Base-by-base conservation (phyloP, 2,888 invertebrate species). In the Idaea straminata region DNA sequence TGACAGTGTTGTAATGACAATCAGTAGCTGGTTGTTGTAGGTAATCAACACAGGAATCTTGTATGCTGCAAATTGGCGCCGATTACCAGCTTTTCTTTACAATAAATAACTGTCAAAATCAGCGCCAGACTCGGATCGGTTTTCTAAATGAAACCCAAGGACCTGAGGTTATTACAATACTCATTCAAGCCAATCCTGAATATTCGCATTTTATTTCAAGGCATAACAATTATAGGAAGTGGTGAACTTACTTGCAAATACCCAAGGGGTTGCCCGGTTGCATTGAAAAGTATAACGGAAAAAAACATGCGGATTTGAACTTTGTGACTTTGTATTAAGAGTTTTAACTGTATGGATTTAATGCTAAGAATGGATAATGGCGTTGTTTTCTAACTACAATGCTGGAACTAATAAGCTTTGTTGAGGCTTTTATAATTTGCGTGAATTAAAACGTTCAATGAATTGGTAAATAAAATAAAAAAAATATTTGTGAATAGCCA, bases 211-310 rank as follows among this genome's bases (percentile, higher is more conserved):
- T 75, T 80, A 81, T 77, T 78, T 75, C 73, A 74, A 73, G 69
- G 72, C 67, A 64, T 69, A 72, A 84, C 84, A 87, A 87, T 88
- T 87, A 87, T 80, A 74, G 78, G 83, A 80, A 87, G 85, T 87
- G 84, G 80, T 74, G 77, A 84, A 85, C 78, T 83, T 83, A 75
- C 77, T 74, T 73, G 70, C 74, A 77, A 79, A 79, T 71, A 67
- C 76, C 73, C 72, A 59, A 59, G 71, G 65, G 73, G 76, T 66
- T 69, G 73, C 67, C 78, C 83, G 73, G 76, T 66, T 69, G 73
- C 67, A 79, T 83, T 82, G 81, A 83, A 73, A 74, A 72, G 74
- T 69, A 74, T 64, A 13, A 7, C 10, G 47, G 4, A 47, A 10
- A 10, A 47, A 47, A 47, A 47, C 10, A 13, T 47, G 47, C 6